A percentile compares a stretch with the other conserved stretches of the same genome.
Conservation (phyloP, 2,113 vertebrate genomes). For the Amphiprion percula region DNA sequence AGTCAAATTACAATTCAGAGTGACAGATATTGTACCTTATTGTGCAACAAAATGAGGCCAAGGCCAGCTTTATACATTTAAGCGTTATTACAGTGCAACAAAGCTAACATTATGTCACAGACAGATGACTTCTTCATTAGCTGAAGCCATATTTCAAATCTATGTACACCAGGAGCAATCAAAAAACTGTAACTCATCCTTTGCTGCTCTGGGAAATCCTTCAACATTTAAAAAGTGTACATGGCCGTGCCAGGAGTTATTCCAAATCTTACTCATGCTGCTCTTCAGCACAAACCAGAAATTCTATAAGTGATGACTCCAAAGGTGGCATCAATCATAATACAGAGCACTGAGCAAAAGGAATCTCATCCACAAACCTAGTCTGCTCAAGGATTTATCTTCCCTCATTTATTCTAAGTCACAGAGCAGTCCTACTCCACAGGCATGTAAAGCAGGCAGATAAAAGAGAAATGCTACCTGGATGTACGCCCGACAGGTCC, state of each 20-base stretch:
- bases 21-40: slow-evolving; percentile 62
- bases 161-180: slow-evolving; percentile 25
- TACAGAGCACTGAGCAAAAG: slow-evolving; percentile 60
- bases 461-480: slow-evolving; percentile 85
- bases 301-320: slow-evolving; percentile 64
- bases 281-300: slow-evolving; percentile 58
- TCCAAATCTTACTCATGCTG: slow-evolving; percentile 45
- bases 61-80: slow-evolving; percentile 42
- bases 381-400: slow-evolving; percentile 69
- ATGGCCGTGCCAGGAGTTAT: slow-evolving; percentile 46
- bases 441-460: slow-evolving; percentile 61
- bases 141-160: slow-evolving; percentile 49
- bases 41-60: slow-evolving; percentile 55
- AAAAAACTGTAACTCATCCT: slow-evolving; percentile 48
- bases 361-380: slow-evolving; percentile 66
- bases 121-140: slow-evolving; percentile 41
- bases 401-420: slow-evolving; percentile 66
- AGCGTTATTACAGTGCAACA: slow-evolving; percentile 33
- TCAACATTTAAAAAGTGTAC: slow-evolving; percentile 51
- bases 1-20: slow-evolving; percentile 66
- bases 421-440: slow-evolving; percentile 51
- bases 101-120: slow-evolving; percentile 50
- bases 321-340: slow-evolving; percentile 75
- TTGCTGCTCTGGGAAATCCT: slow-evolving; percentile 50
- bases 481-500: slow-evolving; percentile 93